Evolutionary conservation across 2,113 vertebrate species (phyloP).

Genomic region (Tychaedon coryphoeus): DNA sequence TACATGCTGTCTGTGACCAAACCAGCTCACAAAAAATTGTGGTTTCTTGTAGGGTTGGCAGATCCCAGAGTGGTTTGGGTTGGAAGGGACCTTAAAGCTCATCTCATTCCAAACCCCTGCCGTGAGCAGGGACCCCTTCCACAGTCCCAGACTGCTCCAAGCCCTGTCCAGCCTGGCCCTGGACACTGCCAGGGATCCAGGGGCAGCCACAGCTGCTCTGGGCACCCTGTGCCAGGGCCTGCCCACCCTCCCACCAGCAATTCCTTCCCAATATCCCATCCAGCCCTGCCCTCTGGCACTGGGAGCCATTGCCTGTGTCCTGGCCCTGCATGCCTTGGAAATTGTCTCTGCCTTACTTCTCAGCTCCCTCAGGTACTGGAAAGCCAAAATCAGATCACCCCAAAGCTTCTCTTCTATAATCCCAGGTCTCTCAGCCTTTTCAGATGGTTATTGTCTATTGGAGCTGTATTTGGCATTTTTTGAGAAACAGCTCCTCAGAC

Average conservation of each 20-base stretch:
- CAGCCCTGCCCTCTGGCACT: accelerated
- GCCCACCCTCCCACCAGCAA: no score
- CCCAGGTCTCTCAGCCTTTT: background rate
- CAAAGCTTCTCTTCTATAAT: background rate
- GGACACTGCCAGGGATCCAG: background rate
- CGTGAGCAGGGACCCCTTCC: background rate
- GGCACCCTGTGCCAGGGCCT: no score
- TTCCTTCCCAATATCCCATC: no score
- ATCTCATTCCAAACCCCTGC: accelerated
- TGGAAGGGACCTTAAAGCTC: background rate
- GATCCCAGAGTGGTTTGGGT: background rate
- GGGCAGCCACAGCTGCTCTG: background rate
- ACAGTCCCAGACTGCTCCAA: accelerated
- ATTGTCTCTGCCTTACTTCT: no score
- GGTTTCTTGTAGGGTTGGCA: background rate
- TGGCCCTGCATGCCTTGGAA: accelerated
- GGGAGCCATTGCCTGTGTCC: background rate
- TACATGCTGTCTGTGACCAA: background rate
- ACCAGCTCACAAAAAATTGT: background rate
- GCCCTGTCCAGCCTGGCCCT: accelerated
- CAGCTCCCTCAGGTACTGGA: background rate
- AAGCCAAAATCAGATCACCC: background rate
- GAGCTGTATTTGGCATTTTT: accelerated
- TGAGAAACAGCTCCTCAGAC: background rate
- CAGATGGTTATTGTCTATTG: accelerated